phyloP scores from a whole-genome alignment of 2,113 vertebrate species.

The Crotalus tigris region DNA sequence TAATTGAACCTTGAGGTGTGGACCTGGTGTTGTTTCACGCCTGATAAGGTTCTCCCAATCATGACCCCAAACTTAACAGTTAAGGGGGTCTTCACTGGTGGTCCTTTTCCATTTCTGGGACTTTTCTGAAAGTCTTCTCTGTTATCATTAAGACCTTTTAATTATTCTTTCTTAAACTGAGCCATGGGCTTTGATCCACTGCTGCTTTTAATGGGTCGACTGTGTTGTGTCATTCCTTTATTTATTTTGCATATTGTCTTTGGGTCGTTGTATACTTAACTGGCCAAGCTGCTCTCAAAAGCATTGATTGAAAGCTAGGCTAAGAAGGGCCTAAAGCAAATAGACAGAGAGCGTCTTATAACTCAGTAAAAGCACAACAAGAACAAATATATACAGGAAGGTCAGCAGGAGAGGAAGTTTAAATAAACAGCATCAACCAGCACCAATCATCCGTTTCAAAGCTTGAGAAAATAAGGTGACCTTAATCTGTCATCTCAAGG shows the following conservation, averaged over 20 bases:
- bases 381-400: background rate
- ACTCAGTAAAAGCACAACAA: background rate
- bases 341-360: background rate
- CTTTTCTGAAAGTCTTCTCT: background rate
- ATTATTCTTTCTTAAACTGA: background rate
- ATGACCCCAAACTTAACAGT: background rate
- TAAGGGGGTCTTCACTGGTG: background rate
- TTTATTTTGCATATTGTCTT: background rate
- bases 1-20: background rate
- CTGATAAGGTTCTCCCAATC: background rate
- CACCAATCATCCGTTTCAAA: background rate
- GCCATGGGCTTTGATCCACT: background rate
- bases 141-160: background rate
- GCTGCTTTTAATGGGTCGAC: background rate
- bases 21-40: background rate
- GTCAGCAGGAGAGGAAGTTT: background rate
- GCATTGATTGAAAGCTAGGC: background rate
- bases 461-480: background rate
- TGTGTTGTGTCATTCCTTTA: background rate
- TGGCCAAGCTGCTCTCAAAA: background rate
- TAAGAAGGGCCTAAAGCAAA: background rate
- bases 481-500: constrained; percentile 13
- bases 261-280: background rate
- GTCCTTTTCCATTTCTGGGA: background rate
- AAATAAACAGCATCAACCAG: background rate